Conservation (phyloP, 1,140 invertebrate species). For the Polypedilum pembai region DNA sequence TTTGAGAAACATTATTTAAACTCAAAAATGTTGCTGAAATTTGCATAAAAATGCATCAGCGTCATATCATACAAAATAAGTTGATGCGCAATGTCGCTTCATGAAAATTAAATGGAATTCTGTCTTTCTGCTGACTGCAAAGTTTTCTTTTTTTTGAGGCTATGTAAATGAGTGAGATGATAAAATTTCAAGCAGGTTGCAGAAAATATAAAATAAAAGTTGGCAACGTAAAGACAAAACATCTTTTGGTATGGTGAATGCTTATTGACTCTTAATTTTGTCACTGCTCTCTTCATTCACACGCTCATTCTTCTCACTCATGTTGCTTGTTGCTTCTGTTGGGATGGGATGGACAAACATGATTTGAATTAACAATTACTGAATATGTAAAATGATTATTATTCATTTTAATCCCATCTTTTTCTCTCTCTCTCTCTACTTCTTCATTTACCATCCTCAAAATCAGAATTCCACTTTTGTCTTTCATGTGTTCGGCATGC, state of each 20-base stretch:
- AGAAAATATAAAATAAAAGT: background rate
- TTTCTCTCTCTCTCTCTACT: background rate
- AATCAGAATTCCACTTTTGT: conserved; percentile 22
- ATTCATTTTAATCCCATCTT: conserved; percentile 24
- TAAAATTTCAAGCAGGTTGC: background rate
- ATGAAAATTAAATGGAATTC: conserved; percentile 18
- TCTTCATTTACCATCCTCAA: background rate
- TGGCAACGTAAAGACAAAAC: background rate
- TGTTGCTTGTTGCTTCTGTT: background rate
- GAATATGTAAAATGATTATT: background rate
- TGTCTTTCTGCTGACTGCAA: background rate
- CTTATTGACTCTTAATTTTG: conserved; percentile 25
- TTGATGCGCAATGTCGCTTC: conserved; percentile 8
- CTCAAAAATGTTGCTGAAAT: conserved; percentile 21
- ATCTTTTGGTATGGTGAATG: conserved; percentile 21
- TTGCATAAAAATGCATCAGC: conserved; percentile 24
- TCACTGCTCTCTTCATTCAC: background rate
- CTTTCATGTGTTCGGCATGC: background rate
- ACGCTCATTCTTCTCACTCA: background rate
- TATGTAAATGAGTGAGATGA: conserved; percentile 22
- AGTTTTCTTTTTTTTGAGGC: background rate
- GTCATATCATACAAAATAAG: conserved; percentile 2
- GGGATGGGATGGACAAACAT: conserved; percentile 9
- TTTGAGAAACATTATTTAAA: background rate
- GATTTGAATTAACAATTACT: background rate